Evolutionary conservation across 2,888 invertebrate genomes (phyloP), one percentile per base, ranked within the genome.

Genomic region (Brenthis hecate): DNA sequence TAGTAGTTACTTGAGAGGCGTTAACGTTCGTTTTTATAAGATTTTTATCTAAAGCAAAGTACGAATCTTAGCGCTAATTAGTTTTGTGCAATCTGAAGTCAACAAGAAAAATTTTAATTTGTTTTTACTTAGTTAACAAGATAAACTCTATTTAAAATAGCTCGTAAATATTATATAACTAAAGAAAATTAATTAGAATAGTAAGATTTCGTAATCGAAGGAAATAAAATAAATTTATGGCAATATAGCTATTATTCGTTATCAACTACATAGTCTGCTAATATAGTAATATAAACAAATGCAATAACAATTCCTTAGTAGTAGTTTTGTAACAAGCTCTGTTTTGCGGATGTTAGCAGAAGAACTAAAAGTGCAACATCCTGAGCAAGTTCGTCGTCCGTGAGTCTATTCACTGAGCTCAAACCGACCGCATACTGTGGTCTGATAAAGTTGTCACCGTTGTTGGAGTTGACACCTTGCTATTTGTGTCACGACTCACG

Each of bases 391-490:
- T 74, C 76, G 74, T 76, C 76, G 79, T 77, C 75, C 79, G 72
- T 71, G 58, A 69, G 50, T 74, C 72, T 77, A 78, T 78, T 81
- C 80, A 79, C 70, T 72, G 77, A 74, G 78, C 79, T 75, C 81
- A 75, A 76, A 75, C 80, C 76, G 75, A 82, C 81, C 84, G 82
- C 82, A 81, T 81, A 76, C 78, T 56, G 76, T 73, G 80, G 74
- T 69, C 74, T 82, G 86, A 87, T 86, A 86, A 86, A 85, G 81
- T 83, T 84, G 84, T 85, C 86, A 84, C 75, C 80, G 76, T 75
- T 74, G 65, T 74, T 76, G 78, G 78, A 77, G 78, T 74, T 76
- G 79, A 78, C 79, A 78, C 70, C 76, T 75, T 73, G 60, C 43
- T 65, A 66, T 48, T 66, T 64, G 67, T 75, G 72, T 55, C 53